These are phyloP conservation scores for Gymnobelideus leadbeateri DNA, from an alignment of 2,113 vertebrate species.

Conservation along the genomic window DNA sequence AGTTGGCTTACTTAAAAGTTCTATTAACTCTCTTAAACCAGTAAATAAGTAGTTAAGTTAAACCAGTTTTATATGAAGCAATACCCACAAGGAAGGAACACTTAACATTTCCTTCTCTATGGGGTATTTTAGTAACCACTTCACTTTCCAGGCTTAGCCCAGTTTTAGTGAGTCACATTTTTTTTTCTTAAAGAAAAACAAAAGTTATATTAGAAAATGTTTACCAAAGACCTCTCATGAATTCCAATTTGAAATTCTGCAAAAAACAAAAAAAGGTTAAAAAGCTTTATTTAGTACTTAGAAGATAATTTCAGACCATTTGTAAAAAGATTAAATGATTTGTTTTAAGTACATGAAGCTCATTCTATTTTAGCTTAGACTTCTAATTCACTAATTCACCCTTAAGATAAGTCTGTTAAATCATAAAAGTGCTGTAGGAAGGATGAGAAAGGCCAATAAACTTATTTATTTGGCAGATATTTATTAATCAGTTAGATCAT, in stretches of 20 bases:
- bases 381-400: no score
- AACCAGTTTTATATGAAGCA: background rate
- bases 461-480: background rate
- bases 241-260: background rate
- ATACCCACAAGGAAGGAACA: background rate
- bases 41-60: background rate
- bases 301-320: background rate
- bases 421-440: background rate
- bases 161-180: background rate
- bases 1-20: background rate
- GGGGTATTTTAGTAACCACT: background rate
- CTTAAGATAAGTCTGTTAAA: background rate
- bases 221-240: background rate
- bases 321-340: background rate
- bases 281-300: background rate
- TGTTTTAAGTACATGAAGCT: background rate
- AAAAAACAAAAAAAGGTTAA: background rate
- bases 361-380: background rate
- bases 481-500: background rate
- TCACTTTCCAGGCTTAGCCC: background rate
- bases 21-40: background rate
- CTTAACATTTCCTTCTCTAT: background rate
- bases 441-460: background rate
- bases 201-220: background rate
- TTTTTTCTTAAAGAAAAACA: background rate